Evolutionary conservation across 2,797 vertebrate species (phyloP), one percentile per base, ranked within the genome.

Genomic region (Tragopan temminckii): DNA sequence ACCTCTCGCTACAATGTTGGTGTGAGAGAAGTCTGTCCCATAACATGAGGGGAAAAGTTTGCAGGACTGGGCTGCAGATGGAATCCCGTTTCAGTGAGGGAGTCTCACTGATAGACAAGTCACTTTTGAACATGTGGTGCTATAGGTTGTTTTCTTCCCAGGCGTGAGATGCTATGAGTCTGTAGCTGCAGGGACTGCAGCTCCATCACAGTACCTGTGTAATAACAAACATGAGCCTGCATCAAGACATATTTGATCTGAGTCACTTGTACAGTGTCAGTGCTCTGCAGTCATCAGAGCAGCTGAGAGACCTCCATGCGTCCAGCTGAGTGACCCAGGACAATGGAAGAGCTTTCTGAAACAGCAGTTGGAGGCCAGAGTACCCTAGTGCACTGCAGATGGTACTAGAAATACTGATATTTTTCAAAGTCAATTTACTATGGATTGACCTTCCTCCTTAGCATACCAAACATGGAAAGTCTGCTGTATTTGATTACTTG

Each of bases 61-160:
- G 20, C 57, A 79, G 13, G 27, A 55, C 27, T 71, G 24, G 58
- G 31, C 14, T 87, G 35, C 25, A 88, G 57, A n/a, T 52, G 27
- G 33, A 84, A 15, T 46, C 4, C 8, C 9, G 4, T 70, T 63
- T 71, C 36, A 53, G 1, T 61, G 24, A 83, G n/a, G 35, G n/a
- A 48, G 6, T 25, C 35, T 75, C 66, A 61, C 21, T 29, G 68
- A 36, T 15, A 78, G 27, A 81, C 36, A 42, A 35, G 25, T 53
- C 9, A 35, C 20, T 10, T 11, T 8, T 4, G 45, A 13, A 68
- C 0, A 0, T 23, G 13, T 40, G 57, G 5, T 43, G 20, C 29
- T 70, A 36, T 14, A 70, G 64, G 9, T 17, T 80, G 14, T 68
- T 64, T 6, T 43, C 31, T 71, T 67, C 69, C 59, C 0, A 0